phyloP scores from a whole-genome alignment of 2,113 vertebrate species.

The Mus spicilegus region DNA sequence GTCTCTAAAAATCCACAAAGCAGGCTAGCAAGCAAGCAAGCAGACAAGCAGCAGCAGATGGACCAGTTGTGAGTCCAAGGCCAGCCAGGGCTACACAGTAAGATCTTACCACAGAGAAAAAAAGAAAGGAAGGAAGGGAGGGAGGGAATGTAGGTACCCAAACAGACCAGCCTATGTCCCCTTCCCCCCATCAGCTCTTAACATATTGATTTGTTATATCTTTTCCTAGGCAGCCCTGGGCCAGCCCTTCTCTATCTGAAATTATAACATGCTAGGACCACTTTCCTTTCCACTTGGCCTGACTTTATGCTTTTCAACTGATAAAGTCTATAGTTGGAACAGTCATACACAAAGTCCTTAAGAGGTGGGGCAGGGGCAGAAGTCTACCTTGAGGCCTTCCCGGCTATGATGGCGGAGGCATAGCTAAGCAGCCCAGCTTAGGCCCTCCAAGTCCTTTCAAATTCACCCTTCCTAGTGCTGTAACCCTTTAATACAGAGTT shows the following conservation, averaged over 20 bases:
- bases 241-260: neutral
- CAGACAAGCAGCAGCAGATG: neutral
- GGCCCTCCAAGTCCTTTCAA: neutral
- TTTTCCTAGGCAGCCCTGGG: neutral
- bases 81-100: neutral
- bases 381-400: neutral
- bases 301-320: neutral
- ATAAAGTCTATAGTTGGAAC: neutral
- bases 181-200: neutral
- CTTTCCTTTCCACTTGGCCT: too few relatives aligned
- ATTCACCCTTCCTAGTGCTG: neutral
- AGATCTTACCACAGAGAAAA: neutral
- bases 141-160: neutral
- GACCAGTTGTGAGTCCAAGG: neutral
- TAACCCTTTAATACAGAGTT: neutral
- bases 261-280: neutral
- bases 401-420: neutral
- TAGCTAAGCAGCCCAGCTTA: neutral
- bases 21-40: neutral
- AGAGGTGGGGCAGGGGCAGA: too few relatives aligned
- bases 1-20: neutral
- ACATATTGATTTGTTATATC: neutral
- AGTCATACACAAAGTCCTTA: neutral
- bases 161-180: neutral
- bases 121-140: neutral